A percentile compares a stretch with the other conserved stretches of the same genome.
phyloP scores from a whole-genome alignment of 2,888 invertebrate genomes.

The Megastigmus dorsalis region DNA sequence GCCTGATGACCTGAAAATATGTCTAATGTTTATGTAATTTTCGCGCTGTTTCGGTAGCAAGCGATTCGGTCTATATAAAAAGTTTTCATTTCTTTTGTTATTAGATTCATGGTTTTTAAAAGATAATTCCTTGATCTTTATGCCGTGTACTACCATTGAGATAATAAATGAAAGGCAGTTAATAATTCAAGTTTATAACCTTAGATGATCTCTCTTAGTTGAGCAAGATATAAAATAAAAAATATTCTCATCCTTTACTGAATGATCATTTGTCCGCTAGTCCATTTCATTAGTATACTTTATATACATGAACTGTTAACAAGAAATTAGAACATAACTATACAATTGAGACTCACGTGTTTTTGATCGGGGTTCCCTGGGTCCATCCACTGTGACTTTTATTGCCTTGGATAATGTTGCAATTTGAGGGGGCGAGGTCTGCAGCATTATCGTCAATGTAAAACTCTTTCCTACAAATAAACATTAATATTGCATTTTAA shows the following conservation, averaged over 20 bases:
- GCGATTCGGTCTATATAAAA: too few relatives aligned
- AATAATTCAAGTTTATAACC: too few relatives aligned
- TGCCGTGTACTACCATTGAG: too few relatives aligned
- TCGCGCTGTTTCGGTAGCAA: slow-evolving; percentile 2
- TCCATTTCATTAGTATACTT: neutral
- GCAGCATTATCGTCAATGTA: slow-evolving; percentile 73
- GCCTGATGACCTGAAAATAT: slow-evolving; percentile 82
- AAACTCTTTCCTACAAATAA: slow-evolving; percentile 71
- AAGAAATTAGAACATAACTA: neutral
- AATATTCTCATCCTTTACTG: too few relatives aligned
- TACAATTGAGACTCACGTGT: slow-evolving; percentile 66
- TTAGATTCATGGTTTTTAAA: too few relatives aligned
- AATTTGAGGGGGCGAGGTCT: slow-evolving; percentile 72
- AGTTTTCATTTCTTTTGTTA: too few relatives aligned
- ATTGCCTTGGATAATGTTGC: slow-evolving; percentile 71
- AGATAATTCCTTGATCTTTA: too few relatives aligned
- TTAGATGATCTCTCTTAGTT: too few relatives aligned
- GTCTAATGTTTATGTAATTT: slow-evolving; percentile 31
- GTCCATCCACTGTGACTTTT: slow-evolving; percentile 72
- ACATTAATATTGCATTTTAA: neutral
- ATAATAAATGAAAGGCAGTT: too few relatives aligned
- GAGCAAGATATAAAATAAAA: too few relatives aligned
- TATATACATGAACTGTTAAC: neutral
- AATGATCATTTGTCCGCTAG: neutral
- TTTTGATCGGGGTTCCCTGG: slow-evolving; percentile 71